Conservation (phyloP, 2,113 vertebrate species). For the Formicarius rufipectus region DNA sequence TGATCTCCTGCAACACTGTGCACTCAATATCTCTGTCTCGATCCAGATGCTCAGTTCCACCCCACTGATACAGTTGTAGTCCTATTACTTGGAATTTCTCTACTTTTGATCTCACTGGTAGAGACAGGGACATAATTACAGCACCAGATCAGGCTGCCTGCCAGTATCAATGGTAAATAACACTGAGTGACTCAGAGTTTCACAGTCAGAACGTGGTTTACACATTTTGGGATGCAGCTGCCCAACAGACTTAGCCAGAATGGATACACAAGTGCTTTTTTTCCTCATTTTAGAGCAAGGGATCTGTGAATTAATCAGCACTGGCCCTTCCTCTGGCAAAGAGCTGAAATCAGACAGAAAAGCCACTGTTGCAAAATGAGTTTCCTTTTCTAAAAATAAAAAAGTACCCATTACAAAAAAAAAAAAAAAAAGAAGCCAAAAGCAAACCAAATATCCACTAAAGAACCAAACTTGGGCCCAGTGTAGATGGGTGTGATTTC, state of each 20-base stretch:
- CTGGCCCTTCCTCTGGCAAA: background rate
- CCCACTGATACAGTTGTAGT: conserved; percentile 50
- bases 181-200: conserved; percentile 62
- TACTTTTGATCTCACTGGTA: conserved; percentile 67
- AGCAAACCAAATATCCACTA: background rate
- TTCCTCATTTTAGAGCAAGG: background rate
- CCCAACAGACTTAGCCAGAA: conserved; percentile 56
- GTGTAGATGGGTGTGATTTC: background rate
- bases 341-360: background rate
- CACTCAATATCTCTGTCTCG: conserved; percentile 42
- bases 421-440: background rate
- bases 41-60: conserved; percentile 60
- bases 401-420: background rate
- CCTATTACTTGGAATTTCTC: conserved; percentile 66
- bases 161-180: conserved; percentile 72
- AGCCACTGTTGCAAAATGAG: background rate
- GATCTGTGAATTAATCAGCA: background rate
- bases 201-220: conserved; percentile 57
- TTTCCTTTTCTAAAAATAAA: background rate
- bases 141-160: conserved; percentile 52
- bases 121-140: conserved; percentile 65
- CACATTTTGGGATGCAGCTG: conserved; percentile 64
- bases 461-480: background rate
- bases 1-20: conserved; percentile 49
- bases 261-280: background rate